Evolutionary conservation across 1,140 invertebrate species (phyloP).

Genomic region (Papilio polyxenes): DNA sequence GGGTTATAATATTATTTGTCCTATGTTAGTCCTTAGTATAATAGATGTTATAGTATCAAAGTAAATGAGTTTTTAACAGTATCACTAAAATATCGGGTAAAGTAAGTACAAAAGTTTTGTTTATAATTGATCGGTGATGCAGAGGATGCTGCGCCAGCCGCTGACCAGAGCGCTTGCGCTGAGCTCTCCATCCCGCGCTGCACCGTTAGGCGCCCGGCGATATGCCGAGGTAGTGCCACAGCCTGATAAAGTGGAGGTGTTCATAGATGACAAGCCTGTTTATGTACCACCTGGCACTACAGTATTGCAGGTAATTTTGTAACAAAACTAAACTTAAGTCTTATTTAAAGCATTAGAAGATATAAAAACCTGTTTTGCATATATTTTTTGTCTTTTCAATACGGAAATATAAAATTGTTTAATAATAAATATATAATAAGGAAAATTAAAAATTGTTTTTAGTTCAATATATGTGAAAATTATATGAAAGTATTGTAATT

Average conservation of each 20-base stretch:
- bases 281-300: constrained; percentile 97
- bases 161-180: constrained; percentile 78
- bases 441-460: neutral
- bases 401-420: too few species aligned
- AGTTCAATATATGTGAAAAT: neutral
- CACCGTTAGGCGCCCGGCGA: constrained; percentile 70
- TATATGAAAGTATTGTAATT: neutral
- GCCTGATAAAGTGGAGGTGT: constrained; percentile 96
- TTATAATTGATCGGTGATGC: constrained; percentile 48
- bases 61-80: neutral
- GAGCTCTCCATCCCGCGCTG: constrained; percentile 63
- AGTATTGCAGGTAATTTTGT: constrained; percentile 91
- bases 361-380: too few species aligned
- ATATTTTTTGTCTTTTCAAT: neutral
- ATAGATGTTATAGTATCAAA: neutral
- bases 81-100: neutral
- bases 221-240: constrained; percentile 77
- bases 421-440: too few species aligned
- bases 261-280: constrained; percentile 98
- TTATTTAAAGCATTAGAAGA: too few species aligned
- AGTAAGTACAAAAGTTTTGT: constrained; percentile 34
- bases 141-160: constrained; percentile 83
- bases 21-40: neutral
- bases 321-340: neutral
- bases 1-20: neutral